Base-by-base conservation (phyloP, 2,888 invertebrate genomes). In the Temnothorax unifasciatus region DNA sequence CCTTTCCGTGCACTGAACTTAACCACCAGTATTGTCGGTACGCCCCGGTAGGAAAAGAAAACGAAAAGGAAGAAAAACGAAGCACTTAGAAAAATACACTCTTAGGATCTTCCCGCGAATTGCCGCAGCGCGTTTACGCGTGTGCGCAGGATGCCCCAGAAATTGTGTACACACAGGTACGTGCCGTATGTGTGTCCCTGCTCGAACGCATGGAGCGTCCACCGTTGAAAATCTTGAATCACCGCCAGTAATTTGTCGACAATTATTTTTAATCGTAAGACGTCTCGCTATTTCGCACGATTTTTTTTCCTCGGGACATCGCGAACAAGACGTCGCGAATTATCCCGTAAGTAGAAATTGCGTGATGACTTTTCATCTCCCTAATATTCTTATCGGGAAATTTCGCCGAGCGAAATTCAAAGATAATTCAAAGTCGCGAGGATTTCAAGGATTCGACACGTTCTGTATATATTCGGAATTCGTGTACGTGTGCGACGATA, bases 11-110 rank as follows among this genome's bases (percentile, higher is more conserved):
- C 29, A 18, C 21, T 66, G 64, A 85, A 85, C 73, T 74, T 73
- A 85, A 85, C 61, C 47, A 59, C 9, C 79, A 64, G 64, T 86
- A 84, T 86, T 89, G 85, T 90, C 89, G 84, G 85, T 85, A 86
- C 74, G 64, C 81, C 63, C 21, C 71, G 0, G 2, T 86, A 83
- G 68, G 79, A 87, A 90, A 71, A 21, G 29, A 52, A 88, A 77
- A 75, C 68, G 34, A 3, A 88, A 81, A 87, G 84, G 81, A 87
- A 85, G 84, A 74, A 63, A 86, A 89, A 87, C 38, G 73, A 87
- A 87, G 66, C 85, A 85, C 82, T 87, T 89, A 88, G 87, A 90
- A 90, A 89, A 90, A 90, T 90, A 90, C 88, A 85, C 85, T 76
- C 69, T 85, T 38, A 68, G 57, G 66, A 74, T 34, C 29, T 74